Evolutionary conservation across 2,888 invertebrate species (phyloP), one percentile per base, ranked within the genome.

Genomic region (Pediacus dermestoides): DNA sequence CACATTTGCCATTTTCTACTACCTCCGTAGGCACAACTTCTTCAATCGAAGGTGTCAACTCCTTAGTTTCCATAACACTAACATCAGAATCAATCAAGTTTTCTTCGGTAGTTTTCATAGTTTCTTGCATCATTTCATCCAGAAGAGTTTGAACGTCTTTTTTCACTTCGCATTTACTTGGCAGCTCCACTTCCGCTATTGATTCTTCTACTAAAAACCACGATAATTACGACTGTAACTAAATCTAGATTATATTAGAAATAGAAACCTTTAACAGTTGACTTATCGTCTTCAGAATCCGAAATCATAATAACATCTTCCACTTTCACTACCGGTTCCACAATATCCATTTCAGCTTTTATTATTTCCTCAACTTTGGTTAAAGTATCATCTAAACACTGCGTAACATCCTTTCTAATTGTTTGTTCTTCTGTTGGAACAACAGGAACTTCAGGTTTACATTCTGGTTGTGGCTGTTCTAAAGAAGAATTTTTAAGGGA

Each of bases 41-140:
- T 37, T 55, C 57, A 22, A n/a, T n/a, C n/a, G n/a, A n/a, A n/a
- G n/a, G n/a, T n/a, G n/a, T n/a, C n/a, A n/a, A n/a, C n/a, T 58
- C 42, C 22, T 58, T 53, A 25, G 49, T 21, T 34, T 55, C 53
- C 15, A 52, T 52, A 2, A 55, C 52, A 18, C 59, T 60, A n/a
- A 58, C 53, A 46, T 67, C 67, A 1, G 62, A 60, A 46, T 66
- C 67, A 4, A 52, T 37, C 45, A 59, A 60, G 23, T 49, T 53
- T 37, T 55, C 46, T 31, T 56, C 55, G 26, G 58, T 46, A 55
- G 63, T 54, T 13, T 62, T 69, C 70, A 72, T 70, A 1, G 70
- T 70, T 48, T 70, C 63, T 47, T 70, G 67, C 71, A 74, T 72
- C 46, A 74, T 62, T 28, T 66, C 67, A 44, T 74, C 73, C 59